Conservation (phyloP, 2,113 vertebrate genomes). For the Eulemur macaco region DNA sequence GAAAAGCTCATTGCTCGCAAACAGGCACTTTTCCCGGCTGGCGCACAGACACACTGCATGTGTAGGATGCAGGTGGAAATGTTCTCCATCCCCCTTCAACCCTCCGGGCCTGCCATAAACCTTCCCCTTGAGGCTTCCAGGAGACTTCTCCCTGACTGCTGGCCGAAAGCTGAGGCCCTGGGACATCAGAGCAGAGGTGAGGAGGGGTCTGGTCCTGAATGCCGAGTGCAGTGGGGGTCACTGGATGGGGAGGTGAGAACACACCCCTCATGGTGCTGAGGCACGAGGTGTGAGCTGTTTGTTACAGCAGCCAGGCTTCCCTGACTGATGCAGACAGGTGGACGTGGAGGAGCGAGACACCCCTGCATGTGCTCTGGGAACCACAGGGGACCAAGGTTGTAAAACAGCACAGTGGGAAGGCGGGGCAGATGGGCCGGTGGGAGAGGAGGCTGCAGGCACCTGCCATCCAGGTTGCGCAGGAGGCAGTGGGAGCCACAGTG, state of each 20-base stretch:
- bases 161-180: background rate
- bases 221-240: background rate
- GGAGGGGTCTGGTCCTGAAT: background rate
- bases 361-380: no score
- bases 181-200: background rate
- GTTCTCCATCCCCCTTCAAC: background rate
- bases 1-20: background rate
- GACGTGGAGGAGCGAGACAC: accelerated
- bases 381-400: no score
- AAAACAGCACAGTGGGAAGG: background rate
- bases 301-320: background rate
- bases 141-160: background rate
- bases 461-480: background rate
- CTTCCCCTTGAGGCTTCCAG: background rate
- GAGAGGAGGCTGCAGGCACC: background rate
- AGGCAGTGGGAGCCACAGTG: background rate
- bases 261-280: no score
- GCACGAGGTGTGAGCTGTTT: background rate
- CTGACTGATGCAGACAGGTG: background rate
- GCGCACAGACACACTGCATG: background rate
- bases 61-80: background rate
- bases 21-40: background rate
- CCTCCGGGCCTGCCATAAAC: no score
- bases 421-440: no score
- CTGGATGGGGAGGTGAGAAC: background rate